phyloP scores from a whole-genome alignment of 2,113 vertebrate species.

The Myotis brandtii region DNA sequence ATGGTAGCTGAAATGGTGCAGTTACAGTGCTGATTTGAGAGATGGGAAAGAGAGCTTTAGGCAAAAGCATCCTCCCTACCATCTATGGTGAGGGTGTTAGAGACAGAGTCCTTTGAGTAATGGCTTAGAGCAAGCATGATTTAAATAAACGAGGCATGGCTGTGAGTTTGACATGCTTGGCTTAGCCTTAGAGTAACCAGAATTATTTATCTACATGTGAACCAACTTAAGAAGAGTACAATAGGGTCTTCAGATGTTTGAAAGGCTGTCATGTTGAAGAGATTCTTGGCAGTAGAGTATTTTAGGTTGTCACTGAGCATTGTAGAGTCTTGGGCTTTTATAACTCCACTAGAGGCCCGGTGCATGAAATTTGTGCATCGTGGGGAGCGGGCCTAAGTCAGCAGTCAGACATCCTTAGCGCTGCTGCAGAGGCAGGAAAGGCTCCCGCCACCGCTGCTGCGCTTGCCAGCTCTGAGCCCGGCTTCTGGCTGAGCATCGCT shows the following conservation, averaged over 20 bases:
- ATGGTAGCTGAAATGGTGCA: not conserved
- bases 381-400: too few relatives aligned
- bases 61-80: not conserved
- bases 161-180: too few relatives aligned
- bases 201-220: not conserved
- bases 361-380: too few relatives aligned
- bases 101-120: not conserved
- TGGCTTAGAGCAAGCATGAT: not conserved
- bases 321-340: not conserved
- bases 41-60: not conserved
- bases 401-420: too few relatives aligned
- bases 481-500: too few relatives aligned
- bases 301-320: not conserved
- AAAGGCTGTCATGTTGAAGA: not conserved
- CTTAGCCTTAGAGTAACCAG: not conserved
- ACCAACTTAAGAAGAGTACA: not conserved
- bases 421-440: too few relatives aligned
- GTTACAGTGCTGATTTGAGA: not conserved
- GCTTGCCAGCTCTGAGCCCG: too few relatives aligned
- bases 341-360: not conserved
- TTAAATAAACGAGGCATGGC: too few relatives aligned
- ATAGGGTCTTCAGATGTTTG: not conserved
- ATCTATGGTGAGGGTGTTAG: not conserved
- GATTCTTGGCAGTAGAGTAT: not conserved
- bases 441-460: too few relatives aligned